Conservation (phyloP, 2,888 invertebrate genomes). For the Muscina levida region DNA sequence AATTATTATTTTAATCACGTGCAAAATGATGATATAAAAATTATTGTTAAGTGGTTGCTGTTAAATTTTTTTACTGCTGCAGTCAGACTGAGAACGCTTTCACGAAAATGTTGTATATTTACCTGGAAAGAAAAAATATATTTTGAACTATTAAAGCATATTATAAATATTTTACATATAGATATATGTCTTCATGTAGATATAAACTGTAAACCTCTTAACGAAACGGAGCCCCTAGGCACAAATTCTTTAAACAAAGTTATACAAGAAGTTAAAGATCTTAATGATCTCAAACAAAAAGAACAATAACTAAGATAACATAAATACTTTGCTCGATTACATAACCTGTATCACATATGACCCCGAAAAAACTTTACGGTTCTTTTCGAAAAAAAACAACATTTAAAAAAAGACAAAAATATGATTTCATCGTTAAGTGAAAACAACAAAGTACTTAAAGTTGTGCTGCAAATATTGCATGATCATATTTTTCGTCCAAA, state of each 20-base stretch:
- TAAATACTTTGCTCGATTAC: not conserved
- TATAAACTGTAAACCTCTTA: too few relatives aligned
- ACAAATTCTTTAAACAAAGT: too few relatives aligned
- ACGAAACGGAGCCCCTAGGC: too few relatives aligned
- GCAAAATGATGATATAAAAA: slow-evolving; percentile 38
- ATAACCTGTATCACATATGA: not conserved
- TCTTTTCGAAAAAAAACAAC: not conserved
- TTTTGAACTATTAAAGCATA: too few relatives aligned
- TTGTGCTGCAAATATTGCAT: too few relatives aligned
- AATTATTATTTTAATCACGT: slow-evolving; percentile 54
- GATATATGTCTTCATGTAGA: too few relatives aligned
- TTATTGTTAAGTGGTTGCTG: too few relatives aligned
- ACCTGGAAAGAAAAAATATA: slow-evolving; percentile 62
- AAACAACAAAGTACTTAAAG: not conserved
- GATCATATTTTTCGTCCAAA: too few relatives aligned
- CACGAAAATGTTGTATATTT: slow-evolving; percentile 36
- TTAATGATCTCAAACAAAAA: slow-evolving; percentile 10
- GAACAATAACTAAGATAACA: slow-evolving; percentile 9
- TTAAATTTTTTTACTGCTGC: too few relatives aligned
- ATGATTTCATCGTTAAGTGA: too few relatives aligned
- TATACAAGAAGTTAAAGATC: not conserved
- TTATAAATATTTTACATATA: too few relatives aligned
- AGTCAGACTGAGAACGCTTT: too few relatives aligned
- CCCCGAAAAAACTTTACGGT: not conserved
- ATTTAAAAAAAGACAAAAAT: not conserved